Evolutionary conservation across 1,140 invertebrate genomes (phyloP), one percentile per base, ranked within the genome.

Genomic region (Galleria mellonella): DNA sequence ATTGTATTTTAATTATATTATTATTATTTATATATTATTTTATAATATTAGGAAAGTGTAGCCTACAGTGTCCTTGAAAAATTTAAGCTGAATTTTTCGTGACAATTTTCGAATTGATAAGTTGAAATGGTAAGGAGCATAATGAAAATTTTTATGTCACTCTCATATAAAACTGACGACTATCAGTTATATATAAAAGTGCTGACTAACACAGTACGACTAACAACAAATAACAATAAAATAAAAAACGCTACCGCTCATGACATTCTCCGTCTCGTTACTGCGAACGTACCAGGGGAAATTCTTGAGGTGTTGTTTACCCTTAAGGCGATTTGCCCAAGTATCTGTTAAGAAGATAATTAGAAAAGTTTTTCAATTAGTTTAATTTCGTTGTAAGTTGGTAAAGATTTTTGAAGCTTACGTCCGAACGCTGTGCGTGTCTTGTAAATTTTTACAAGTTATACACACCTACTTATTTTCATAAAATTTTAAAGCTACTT

Each of bases 341-440:
- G 81, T 82, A 77, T 76, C 77, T 74, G 75, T 72, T 81, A 81
- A 84, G 81, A 66, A 72, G 74, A 84, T 84, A 84, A 84, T 84
- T 84, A 84, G 73, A 82, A 84, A 84, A 84, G 60, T 84, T 84
- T 84, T 84, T 82, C 77, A 84, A 84, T 84, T 84, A 84, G 72
- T 82, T 75, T 76, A 78, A 84, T 81, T 82, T 76, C 71, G 62
- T 64, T 68, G 63, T 77, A 77, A 77, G 73, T 71, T 63, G 47
- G 45, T 23, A 43, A 62, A 74, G 73, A 75, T 77, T 79, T 83
- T 79, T 83, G 72, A 83, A 79, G 73, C 73, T 75, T 73, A 74
- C 69, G 61, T 71, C 62, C 62, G 43, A 52, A 55, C 39, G 32
- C 6, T 23, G 17, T 6, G 17, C 17, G 17, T 23, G 17, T 23